A percentile compares a stretch with the other conserved stretches of the same genome.
Conservation (phyloP, 2,888 invertebrate genomes). For the Lomographa bimaculata region DNA sequence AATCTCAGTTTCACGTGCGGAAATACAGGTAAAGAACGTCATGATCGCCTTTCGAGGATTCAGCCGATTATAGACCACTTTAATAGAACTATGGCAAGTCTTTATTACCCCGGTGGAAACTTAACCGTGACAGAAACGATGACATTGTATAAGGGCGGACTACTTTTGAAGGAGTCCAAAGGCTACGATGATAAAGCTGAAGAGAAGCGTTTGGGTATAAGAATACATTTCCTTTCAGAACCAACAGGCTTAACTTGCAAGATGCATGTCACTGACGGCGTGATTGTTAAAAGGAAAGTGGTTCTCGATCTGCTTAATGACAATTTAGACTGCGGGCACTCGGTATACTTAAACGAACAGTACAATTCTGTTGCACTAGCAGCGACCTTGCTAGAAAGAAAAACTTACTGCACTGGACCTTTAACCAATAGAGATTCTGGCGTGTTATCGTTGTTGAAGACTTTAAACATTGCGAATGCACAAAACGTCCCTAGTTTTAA, state of each 20-base stretch:
- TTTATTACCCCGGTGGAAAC: conserved; percentile 3
- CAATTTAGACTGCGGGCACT: conserved; percentile 9
- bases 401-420: conserved; percentile 12
- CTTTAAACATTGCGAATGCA: neutral
- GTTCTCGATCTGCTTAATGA: conserved; percentile 4
- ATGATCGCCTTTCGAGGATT: neutral
- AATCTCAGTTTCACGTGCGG: neutral
- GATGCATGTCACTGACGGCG: neutral
- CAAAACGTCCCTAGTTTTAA: neutral
- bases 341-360: conserved; percentile 4
- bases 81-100: conserved; percentile 3
- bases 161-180: neutral
- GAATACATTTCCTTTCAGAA: conserved; percentile 4
- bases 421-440: neutral
- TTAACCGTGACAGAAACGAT: neutral
- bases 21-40: too few relatives aligned
- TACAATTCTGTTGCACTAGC: conserved; percentile 1
- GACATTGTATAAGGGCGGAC: neutral
- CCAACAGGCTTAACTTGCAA: conserved; percentile 1
- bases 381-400: neutral
- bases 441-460: neutral
- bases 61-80: conserved; percentile 12
- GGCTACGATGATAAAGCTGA: too few relatives aligned
- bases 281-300: neutral
- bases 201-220: neutral